These are phyloP conservation scores for Latrodectus geometricus DNA, from an alignment of 1,140 invertebrate genomes.

Conservation along the genomic window DNA sequence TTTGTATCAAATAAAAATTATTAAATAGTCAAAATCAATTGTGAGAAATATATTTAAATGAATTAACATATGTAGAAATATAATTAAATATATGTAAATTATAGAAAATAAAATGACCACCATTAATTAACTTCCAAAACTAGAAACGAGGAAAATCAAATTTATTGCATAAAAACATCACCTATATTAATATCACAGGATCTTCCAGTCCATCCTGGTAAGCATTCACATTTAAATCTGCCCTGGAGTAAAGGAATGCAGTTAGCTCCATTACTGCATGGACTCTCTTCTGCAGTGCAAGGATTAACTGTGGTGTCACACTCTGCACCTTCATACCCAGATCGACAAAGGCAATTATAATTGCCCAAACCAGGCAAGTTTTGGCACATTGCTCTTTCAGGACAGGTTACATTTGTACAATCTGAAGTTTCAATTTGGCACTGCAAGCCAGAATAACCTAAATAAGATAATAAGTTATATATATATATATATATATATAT, in stretches of 20 bases:
- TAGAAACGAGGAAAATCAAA: too few species aligned
- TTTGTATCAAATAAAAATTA: too few species aligned
- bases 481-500: too few species aligned
- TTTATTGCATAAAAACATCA: neutral
- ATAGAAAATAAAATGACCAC: too few species aligned
- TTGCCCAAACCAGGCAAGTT: slow-evolving; percentile 92
- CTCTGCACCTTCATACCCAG: slow-evolving; percentile 88
- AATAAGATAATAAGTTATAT: neutral
- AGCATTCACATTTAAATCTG: slow-evolving; percentile 91
- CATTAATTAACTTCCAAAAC: too few species aligned
- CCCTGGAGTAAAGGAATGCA: slow-evolving; percentile 89
- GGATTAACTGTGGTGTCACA: slow-evolving; percentile 77
- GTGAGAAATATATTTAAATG: too few species aligned
- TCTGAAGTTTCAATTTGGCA: slow-evolving; percentile 94
- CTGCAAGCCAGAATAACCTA: slow-evolving; percentile 89
- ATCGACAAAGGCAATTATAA: slow-evolving; percentile 87
- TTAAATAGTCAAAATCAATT: too few species aligned
- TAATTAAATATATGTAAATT: too few species aligned
- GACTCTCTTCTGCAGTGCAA: slow-evolving; percentile 75
- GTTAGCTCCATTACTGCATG: slow-evolving; percentile 81
- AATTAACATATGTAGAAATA: too few species aligned
- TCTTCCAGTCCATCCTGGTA: slow-evolving; percentile 93
- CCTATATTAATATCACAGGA: slow-evolving; percentile 90
- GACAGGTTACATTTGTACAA: slow-evolving; percentile 89
- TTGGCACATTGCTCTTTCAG: slow-evolving; percentile 96